A percentile compares a stretch with the other conserved stretches of the same genome.
Evolutionary conservation across 2,113 vertebrate species (phyloP).

Genomic region (Syngnathus floridae): DNA sequence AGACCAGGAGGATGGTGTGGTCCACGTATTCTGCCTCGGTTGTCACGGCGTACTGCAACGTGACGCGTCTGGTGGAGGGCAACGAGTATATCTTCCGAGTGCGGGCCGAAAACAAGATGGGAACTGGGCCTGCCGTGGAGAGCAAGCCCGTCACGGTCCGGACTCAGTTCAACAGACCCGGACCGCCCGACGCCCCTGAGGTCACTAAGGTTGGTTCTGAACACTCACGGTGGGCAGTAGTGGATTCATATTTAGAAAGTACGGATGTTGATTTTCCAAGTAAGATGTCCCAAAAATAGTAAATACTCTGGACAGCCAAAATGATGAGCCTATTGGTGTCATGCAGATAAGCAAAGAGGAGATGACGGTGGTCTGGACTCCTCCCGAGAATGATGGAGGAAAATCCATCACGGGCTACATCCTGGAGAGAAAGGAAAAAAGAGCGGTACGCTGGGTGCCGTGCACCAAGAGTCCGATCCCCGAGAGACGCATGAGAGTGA

Average conservation of each 20-base stretch:
- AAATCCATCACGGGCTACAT: slow-evolving; percentile 98
- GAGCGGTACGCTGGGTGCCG: slow-evolving; percentile 85
- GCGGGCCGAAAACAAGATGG: slow-evolving; percentile 97
- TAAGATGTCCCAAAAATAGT: neutral
- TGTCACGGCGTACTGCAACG: slow-evolving; percentile 78
- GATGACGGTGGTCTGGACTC: slow-evolving; percentile 97
- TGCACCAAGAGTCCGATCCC: slow-evolving; percentile 91
- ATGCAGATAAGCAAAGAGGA: slow-evolving; percentile 83
- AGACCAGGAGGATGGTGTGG: slow-evolving; percentile 98
- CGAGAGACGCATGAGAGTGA: slow-evolving; percentile 91
- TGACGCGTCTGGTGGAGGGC: slow-evolving; percentile 89
- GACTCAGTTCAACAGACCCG: slow-evolving; percentile 88
- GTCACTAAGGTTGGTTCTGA: slow-evolving; percentile 79
- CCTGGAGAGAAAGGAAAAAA: slow-evolving; percentile 93
- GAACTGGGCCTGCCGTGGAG: slow-evolving; percentile 88
- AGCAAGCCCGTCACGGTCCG: slow-evolving; percentile 87
- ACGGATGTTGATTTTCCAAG: neutral
- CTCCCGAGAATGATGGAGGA: slow-evolving; percentile 93
- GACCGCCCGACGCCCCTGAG: slow-evolving; percentile 89
- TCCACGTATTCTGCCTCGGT: slow-evolving; percentile 86
- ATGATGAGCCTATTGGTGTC: slow-evolving; percentile 1
- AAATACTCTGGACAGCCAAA: neutral
- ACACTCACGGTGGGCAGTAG: slow-evolving; percentile 52
- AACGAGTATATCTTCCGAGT: slow-evolving; percentile 98
- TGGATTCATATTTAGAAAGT: neutral